Percentiles rank a stretch among this genome's conserved stretches.
Conservation (phyloP, 2,797 vertebrate species). For the Schizopygopsis malacanthus region DNA sequence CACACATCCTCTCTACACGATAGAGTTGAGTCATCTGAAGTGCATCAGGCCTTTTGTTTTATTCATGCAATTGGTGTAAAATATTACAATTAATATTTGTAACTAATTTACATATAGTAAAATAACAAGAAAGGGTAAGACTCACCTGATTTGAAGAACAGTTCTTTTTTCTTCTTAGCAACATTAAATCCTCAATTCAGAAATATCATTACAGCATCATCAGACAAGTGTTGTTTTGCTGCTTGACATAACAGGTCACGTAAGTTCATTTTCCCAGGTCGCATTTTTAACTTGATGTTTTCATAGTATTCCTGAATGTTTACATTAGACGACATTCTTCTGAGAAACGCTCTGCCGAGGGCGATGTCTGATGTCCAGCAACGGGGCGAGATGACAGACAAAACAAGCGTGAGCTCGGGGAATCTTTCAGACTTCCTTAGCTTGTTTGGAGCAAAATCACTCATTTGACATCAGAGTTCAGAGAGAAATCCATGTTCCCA, state of each 20-base stretch:
- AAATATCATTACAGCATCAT: slow-evolving; percentile 1
- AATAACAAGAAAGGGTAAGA: neutral
- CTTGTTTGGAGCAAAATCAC: slow-evolving; percentile 38
- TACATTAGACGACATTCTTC: neutral
- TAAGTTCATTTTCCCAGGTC: neutral
- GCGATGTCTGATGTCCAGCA: neutral
- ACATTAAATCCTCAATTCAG: neutral
- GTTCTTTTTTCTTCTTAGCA: neutral
- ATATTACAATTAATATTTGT: too few species aligned
- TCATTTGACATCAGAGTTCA: slow-evolving; percentile 52
- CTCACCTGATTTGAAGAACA: slow-evolving; percentile 27
- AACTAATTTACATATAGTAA: too few species aligned
- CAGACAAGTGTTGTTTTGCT: neutral
- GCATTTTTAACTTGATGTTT: neutral
- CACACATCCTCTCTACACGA: neutral
- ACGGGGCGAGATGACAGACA: neutral
- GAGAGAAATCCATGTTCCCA: slow-evolving; percentile 62
- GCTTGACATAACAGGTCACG: slow-evolving; percentile 1
- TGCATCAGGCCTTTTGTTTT: slow-evolving; percentile 9
- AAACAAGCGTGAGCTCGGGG: neutral
- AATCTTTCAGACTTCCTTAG: slow-evolving; percentile 43
- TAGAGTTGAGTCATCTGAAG: slow-evolving; percentile 7
- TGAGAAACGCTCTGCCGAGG: neutral
- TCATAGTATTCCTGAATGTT: slow-evolving; percentile 7
- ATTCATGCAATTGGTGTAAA: neutral